These are phyloP conservation scores for Monomorium pharaonis DNA, from an alignment of 1,140 invertebrate species.

Conservation along the genomic window DNA sequence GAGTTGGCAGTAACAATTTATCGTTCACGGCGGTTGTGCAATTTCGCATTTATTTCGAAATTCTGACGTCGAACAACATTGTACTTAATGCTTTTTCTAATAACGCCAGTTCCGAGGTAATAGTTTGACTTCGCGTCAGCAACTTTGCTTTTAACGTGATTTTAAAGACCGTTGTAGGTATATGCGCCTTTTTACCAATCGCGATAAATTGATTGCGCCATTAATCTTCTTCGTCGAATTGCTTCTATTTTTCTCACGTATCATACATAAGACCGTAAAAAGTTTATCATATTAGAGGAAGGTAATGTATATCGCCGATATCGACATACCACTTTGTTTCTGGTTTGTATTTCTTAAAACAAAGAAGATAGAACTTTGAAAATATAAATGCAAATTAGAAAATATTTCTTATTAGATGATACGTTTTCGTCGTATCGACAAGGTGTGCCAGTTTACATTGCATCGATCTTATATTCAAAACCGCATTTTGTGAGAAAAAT, in stretches of 20 bases:
- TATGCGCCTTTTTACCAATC: not conserved
- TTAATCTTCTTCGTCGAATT: conserved; percentile 10
- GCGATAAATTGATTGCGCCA: not conserved
- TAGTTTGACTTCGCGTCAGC: not conserved
- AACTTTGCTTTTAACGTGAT: not conserved
- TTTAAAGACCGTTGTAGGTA: not conserved
- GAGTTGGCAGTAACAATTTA: conserved; percentile 1
- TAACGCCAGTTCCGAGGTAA: not conserved
- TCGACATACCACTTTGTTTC: no score
- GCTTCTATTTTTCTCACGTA: not conserved
- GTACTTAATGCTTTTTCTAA: not conserved
- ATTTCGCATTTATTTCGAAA: not conserved
- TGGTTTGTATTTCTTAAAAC: no score
- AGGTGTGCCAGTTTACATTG: no score
- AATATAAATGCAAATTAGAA: no score
- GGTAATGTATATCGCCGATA: no score
- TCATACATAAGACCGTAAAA: no score
- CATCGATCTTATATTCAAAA: no score
- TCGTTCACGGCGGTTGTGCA: not conserved
- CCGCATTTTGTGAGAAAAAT: no score
- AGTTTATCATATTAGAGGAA: no score
- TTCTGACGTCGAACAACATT: not conserved
- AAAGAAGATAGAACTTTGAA: no score
- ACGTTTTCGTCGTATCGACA: no score
- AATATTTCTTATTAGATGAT: no score